Percentiles rank a stretch among this genome's conserved stretches.
Conservation (phyloP, 1,140 invertebrate genomes). For the Mamestra configurata region DNA sequence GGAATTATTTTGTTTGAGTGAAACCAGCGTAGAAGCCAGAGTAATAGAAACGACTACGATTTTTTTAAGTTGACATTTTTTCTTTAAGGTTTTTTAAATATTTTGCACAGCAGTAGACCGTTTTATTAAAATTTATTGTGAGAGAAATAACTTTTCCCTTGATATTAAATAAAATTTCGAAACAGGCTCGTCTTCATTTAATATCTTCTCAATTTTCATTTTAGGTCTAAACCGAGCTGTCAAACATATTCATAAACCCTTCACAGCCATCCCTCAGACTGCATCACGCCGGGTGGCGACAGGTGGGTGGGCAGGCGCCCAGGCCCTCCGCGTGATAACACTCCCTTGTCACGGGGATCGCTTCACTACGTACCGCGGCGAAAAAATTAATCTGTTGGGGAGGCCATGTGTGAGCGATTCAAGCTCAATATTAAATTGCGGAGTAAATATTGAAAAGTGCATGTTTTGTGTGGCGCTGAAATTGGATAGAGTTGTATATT, state of each 20-base stretch:
- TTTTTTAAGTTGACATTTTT: background rate
- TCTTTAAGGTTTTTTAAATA: too few species aligned
- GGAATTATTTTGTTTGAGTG: slow-evolving; percentile 4
- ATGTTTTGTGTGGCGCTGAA: background rate
- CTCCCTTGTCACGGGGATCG: background rate
- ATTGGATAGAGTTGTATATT: background rate
- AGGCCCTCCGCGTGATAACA: background rate
- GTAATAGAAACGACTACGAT: too few species aligned
- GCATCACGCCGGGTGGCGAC: background rate
- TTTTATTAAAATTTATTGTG: background rate
- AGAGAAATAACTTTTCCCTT: background rate
- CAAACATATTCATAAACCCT: background rate
- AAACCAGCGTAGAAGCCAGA: background rate
- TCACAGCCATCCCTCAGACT: background rate
- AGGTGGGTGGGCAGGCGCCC: background rate
- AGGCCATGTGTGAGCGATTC: slow-evolving; percentile 1
- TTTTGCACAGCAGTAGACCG: too few species aligned
- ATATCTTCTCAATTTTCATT: background rate
- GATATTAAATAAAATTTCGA: background rate
- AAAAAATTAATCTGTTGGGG: background rate
- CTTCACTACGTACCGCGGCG: background rate
- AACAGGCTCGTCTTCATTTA: background rate
- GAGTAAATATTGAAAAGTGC: background rate
- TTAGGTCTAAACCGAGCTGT: background rate
- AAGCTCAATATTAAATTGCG: slow-evolving; percentile 12